Evolutionary conservation across 2,113 vertebrate species (phyloP).

Genomic region (Microtus richardsoni): DNA sequence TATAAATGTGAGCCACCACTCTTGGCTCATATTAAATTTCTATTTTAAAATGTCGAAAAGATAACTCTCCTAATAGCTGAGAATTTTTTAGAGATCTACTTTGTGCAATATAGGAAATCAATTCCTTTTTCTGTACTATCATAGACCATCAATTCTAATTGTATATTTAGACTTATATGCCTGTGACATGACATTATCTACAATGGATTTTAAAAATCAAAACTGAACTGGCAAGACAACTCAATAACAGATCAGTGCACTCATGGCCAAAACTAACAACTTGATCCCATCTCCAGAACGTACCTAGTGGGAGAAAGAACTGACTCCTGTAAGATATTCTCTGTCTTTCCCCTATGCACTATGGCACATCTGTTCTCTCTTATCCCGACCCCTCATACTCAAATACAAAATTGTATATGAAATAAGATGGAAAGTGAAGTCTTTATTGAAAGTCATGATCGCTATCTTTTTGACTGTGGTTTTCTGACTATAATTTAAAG

Average conservation of each 20-base stretch:
- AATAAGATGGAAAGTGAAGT: conserved; percentile 54
- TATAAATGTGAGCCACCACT: too few species aligned
- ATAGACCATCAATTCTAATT: background rate
- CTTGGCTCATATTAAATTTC: background rate
- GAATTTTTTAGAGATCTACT: background rate
- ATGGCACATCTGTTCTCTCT: background rate
- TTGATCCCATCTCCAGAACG: background rate
- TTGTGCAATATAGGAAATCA: background rate
- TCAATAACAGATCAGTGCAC: background rate
- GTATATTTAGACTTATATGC: conserved; percentile 25
- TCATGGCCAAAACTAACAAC: background rate
- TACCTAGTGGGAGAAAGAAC: background rate
- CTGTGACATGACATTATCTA: background rate
- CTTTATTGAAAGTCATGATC: conserved; percentile 35
- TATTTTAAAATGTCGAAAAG: conserved; percentile 11
- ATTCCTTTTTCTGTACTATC: background rate
- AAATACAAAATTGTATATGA: background rate
- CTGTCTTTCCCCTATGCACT: background rate
- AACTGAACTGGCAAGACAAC: background rate
- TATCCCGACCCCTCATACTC: too few species aligned
- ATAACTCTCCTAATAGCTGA: background rate
- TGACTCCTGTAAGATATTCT: too few species aligned
- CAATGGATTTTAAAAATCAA: background rate
- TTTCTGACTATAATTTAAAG: conserved; percentile 51
- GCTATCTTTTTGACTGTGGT: conserved; percentile 11